Evolutionary conservation across 2,888 invertebrate species (phyloP).

Genomic region (Pardosa pseudoannulata): DNA sequence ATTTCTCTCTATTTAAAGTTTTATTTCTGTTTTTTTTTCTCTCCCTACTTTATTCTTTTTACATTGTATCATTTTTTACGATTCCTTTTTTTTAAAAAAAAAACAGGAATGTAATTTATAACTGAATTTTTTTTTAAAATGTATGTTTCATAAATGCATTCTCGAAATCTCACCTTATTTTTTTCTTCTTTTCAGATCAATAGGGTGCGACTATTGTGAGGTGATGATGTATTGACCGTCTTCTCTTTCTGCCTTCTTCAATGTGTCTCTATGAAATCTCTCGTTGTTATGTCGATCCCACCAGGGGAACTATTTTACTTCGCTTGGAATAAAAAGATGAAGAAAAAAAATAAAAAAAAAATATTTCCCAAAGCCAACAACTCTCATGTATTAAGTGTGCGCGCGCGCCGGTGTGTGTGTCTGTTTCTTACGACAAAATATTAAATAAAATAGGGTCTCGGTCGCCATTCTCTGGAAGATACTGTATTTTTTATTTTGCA

Average conservation of each 20-base stretch:
- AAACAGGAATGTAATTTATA: no score
- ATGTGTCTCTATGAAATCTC: slow-evolving; percentile 52
- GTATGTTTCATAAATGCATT: no score
- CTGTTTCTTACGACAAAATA: slow-evolving; percentile 17
- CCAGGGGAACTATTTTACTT: slow-evolving; percentile 56
- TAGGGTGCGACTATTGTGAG: slow-evolving; percentile 68
- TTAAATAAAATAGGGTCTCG: slow-evolving; percentile 10
- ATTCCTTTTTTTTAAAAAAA: no score
- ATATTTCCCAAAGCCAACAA: slow-evolving; percentile 44
- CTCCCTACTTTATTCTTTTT: no score
- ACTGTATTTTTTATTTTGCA: slow-evolving; percentile 18
- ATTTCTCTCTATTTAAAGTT: no score
- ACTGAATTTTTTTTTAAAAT: no score
- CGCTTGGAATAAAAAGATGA: slow-evolving; percentile 28
- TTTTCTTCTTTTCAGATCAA: slow-evolving; percentile 58
- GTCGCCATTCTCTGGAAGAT: slow-evolving; percentile 13
- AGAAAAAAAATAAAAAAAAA: slow-evolving; percentile 33
- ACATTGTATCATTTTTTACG: no score
- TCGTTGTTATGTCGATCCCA: slow-evolving; percentile 54
- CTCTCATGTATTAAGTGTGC: slow-evolving; percentile 46
- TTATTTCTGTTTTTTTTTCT: no score
- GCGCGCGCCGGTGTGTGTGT: slow-evolving; percentile 46
- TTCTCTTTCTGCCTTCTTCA: slow-evolving; percentile 70
- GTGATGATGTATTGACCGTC: slow-evolving; percentile 39
- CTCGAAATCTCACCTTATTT: neutral